Evolutionary conservation across 2,113 vertebrate genomes (phyloP), one percentile per base, ranked within the genome.

Genomic region (Camarhynchus parvulus): DNA sequence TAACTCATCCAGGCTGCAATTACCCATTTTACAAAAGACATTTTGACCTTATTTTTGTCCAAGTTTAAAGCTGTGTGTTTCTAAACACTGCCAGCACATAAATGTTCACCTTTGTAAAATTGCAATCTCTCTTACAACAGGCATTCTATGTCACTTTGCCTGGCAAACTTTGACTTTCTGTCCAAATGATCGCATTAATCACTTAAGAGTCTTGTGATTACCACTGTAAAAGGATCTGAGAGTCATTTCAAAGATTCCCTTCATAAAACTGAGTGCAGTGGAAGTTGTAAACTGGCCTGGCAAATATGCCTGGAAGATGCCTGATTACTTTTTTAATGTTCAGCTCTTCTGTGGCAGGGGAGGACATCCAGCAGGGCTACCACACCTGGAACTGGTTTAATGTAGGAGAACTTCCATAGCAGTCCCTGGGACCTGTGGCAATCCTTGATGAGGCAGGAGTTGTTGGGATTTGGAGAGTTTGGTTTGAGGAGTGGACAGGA

Each of bases 111-210:
- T 64, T 44, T 67, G 8, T 52, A 46, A 76, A 70, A 39, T 2
- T 76, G 31, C 87, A 93, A 10, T 46, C n/a, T 73, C 69, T 83
- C 42, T 81, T 49, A 82, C 31, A 46, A 16, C 28, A 69, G 69
- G 22, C 76, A 28, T 64, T 84, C 44, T n/a, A 8, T 24, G 41
- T 89, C 42, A 33, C 61, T 42, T 82, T 90, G 58, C 84, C 33
- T 35, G 50, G 58, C 70, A 94, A 90, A 95, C 66, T 90, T 89
- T 90, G 62, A 82, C 76, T 96, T 96, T 79, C 69, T 70, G 44
- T 68, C 50, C 89, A 79, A 69, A 78, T 67, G 33, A 83, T 84
- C 15, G 3, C 31, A 63, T 82, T 87, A 91, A 90, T 90, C 2
- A 13, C 46, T 91, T 73, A 76, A 94, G 49, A 37, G 52, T 41